Conservation (phyloP, 2,113 vertebrate genomes). For the Nyctereutes procyonoides region DNA sequence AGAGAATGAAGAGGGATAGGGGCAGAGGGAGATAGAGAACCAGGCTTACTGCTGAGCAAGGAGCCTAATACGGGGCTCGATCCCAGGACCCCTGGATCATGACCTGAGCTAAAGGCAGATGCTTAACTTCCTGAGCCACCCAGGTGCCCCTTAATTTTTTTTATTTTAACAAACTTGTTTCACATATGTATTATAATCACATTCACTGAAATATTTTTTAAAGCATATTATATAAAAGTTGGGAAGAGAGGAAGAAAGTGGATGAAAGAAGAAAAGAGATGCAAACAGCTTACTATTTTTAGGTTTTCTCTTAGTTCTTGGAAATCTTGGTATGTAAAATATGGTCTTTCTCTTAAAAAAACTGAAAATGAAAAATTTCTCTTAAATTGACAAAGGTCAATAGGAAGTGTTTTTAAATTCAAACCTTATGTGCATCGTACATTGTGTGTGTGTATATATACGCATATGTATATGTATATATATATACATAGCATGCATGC, state of each 20-base stretch:
- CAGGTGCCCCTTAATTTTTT: not conserved
- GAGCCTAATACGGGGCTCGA: not conserved
- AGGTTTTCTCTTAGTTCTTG: not conserved
- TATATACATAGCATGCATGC: not conserved
- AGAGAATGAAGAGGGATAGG: not conserved
- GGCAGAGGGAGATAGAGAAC: not conserved
- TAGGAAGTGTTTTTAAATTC: not conserved
- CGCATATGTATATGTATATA: not conserved
- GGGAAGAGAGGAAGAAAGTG: not conserved
- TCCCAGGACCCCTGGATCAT: not conserved
- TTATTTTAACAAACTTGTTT: not conserved
- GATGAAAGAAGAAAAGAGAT: not conserved
- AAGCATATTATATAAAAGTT: not conserved
- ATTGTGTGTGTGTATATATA: not conserved
- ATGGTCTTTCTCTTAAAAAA: not conserved
- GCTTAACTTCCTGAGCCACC: not conserved
- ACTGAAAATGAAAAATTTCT: not conserved
- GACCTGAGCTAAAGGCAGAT: not conserved
- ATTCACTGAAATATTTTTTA: not conserved
- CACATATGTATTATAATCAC: not conserved
- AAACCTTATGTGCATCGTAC: not conserved
- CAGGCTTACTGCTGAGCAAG: not conserved
- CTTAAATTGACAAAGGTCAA: not conserved
- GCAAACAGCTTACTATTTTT: not conserved
- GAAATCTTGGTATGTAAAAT: not conserved